These are phyloP conservation scores for Tortrix viridana DNA, from an alignment of 2,888 invertebrate genomes.

Conservation along the genomic window DNA sequence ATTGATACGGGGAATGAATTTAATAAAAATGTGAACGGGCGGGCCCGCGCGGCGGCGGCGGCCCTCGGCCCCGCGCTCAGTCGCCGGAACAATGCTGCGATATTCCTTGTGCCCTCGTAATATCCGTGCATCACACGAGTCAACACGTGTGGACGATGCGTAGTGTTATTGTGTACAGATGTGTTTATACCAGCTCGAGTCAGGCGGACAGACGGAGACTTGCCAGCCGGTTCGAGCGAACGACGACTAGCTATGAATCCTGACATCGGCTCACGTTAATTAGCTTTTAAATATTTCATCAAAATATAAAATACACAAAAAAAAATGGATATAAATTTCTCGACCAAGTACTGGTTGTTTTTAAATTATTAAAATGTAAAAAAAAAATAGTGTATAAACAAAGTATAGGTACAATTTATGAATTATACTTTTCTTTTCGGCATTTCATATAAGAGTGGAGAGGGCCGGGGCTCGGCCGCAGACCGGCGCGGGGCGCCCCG, in stretches of 20 bases:
- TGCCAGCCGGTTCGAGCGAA: conserved; percentile 80
- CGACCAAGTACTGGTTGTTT: conserved; percentile 84
- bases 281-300: conserved; percentile 84
- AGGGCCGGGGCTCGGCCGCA: conserved; percentile 59
- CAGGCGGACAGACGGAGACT: conserved; percentile 66
- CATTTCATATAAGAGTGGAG: conserved; percentile 78
- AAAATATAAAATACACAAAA: conserved; percentile 85
- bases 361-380: conserved; percentile 85
- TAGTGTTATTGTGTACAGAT: conserved; percentile 79
- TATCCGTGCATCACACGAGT: conserved; percentile 80
- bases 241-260: conserved; percentile 84
- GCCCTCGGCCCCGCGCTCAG: conserved; percentile 49
- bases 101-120: conserved; percentile 81
- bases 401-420: conserved; percentile 84
- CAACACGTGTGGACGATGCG: conserved; percentile 75
- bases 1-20: conserved; percentile 64
- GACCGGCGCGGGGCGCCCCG: conserved; percentile 34
- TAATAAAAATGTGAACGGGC: conserved; percentile 49
- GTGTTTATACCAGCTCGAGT: conserved; percentile 78
- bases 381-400: conserved; percentile 84
- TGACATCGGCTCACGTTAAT: conserved; percentile 85
- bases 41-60: conserved; percentile 46
- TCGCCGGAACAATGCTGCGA: conserved; percentile 77
- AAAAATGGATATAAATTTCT: conserved; percentile 83
- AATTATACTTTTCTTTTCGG: conserved; percentile 83